Percentiles rank a stretch among this genome's conserved stretches.
These are phyloP conservation scores for Drosophila trapezifrons DNA, from an alignment of 1,140 invertebrate species.

Conservation along the genomic window DNA sequence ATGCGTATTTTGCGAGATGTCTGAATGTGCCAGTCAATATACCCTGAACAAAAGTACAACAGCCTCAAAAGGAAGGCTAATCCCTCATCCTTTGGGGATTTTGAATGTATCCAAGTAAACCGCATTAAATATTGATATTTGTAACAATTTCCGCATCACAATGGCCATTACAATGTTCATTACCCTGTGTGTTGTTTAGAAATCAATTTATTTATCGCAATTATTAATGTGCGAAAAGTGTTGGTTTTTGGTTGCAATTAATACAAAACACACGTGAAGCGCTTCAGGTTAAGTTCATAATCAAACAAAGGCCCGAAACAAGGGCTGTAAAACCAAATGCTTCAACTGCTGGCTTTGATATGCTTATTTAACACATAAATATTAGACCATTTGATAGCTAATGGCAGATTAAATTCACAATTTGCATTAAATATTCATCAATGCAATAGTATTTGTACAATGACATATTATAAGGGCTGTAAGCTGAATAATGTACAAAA, in stretches of 20 bases:
- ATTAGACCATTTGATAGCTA: constrained; percentile 2
- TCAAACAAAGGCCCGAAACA: constrained; percentile 2
- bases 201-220: constrained; percentile 12
- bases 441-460: no score
- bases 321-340: background rate
- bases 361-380: constrained; percentile 2
- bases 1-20: constrained; percentile 38
- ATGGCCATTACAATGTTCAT: background rate
- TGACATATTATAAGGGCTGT: no score
- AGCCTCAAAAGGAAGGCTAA: constrained; percentile 7
- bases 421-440: no score
- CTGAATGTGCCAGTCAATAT: constrained; percentile 22
- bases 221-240: constrained; percentile 5
- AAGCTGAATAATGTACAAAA: no score
- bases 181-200: constrained; percentile 1
- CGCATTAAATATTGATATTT: constrained; percentile 14
- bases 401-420: background rate
- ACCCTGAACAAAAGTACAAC: constrained; percentile 9
- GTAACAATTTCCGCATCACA: background rate
- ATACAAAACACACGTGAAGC: background rate
- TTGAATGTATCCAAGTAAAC: background rate
- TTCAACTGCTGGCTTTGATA: background rate
- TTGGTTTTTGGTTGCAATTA: constrained; percentile 10
- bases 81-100: constrained; percentile 13
- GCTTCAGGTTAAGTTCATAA: constrained; percentile 10